These are phyloP conservation scores for Hoplostethus mediterraneus DNA, from an alignment of 2,797 vertebrate species.

Conservation along the genomic window DNA sequence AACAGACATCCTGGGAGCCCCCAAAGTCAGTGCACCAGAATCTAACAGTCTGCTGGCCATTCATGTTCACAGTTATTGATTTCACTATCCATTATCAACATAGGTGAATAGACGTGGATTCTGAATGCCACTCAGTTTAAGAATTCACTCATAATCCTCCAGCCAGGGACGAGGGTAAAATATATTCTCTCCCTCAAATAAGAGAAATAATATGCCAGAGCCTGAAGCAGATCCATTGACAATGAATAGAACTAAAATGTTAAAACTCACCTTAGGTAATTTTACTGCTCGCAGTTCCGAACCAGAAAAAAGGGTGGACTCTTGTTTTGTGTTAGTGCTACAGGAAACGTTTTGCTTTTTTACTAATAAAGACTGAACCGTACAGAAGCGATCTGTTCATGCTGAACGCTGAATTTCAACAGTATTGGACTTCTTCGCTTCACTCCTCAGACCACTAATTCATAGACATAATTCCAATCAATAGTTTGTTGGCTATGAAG, in stretches of 20 bases:
- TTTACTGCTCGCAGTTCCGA: too few species aligned
- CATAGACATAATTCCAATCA: not conserved
- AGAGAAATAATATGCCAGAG: too few species aligned
- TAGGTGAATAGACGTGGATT: too few species aligned
- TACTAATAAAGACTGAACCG: not conserved
- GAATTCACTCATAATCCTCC: not conserved
- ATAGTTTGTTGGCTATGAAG: constrained; percentile 12
- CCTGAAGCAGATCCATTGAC: too few species aligned
- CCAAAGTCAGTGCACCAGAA: not conserved
- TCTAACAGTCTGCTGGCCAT: not conserved
- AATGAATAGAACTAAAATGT: too few species aligned
- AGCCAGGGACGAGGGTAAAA: not conserved
- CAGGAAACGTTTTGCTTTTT: not conserved
- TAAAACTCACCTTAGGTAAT: too few species aligned
- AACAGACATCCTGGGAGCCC: not conserved
- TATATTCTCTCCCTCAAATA: too few species aligned
- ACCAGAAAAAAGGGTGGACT: too few species aligned
- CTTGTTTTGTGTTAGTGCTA: too few species aligned
- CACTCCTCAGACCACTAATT: not conserved
- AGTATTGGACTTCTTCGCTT: not conserved
- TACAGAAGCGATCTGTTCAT: not conserved
- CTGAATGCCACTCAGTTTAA: not conserved
- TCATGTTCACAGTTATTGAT: not conserved
- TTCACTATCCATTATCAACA: not conserved
- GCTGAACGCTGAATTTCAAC: too few species aligned